phyloP scores from a whole-genome alignment of 2,113 vertebrate species.

The Heterotilapia buettikoferi region DNA sequence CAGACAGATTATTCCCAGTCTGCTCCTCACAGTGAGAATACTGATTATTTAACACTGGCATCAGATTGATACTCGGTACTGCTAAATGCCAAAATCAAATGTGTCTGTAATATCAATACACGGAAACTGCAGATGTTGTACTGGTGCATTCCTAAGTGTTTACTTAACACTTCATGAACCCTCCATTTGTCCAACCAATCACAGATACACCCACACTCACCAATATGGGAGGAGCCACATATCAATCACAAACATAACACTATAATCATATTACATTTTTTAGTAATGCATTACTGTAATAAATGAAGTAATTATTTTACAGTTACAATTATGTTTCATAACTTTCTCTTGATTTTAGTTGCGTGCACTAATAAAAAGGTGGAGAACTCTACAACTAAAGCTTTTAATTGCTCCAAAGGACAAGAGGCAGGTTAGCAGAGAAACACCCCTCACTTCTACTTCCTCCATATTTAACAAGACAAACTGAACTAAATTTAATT shows the following conservation, averaged over 20 bases:
- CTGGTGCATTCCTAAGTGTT: neutral
- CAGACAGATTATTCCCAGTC: neutral
- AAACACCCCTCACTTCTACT: neutral
- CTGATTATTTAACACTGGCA: neutral
- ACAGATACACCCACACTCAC: neutral
- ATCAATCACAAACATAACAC: too few species aligned
- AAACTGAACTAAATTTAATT: neutral
- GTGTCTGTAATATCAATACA: neutral
- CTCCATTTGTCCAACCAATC: neutral
- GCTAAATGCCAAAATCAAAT: neutral
- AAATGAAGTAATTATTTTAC: neutral
- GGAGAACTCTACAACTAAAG: neutral
- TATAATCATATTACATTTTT: neutral
- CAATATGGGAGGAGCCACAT: too few species aligned
- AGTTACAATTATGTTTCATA: neutral
- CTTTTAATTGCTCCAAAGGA: neutral
- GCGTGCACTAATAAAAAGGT: neutral
- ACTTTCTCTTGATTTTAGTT: neutral
- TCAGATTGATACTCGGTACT: neutral
- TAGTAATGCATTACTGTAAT: neutral
- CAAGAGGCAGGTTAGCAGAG: neutral
- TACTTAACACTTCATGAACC: neutral
- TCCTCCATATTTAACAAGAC: neutral
- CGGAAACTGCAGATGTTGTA: neutral
- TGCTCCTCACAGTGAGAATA: neutral